Evolutionary conservation across 1,140 invertebrate species (phyloP).

Genomic region (Andrena cerasifolii): DNA sequence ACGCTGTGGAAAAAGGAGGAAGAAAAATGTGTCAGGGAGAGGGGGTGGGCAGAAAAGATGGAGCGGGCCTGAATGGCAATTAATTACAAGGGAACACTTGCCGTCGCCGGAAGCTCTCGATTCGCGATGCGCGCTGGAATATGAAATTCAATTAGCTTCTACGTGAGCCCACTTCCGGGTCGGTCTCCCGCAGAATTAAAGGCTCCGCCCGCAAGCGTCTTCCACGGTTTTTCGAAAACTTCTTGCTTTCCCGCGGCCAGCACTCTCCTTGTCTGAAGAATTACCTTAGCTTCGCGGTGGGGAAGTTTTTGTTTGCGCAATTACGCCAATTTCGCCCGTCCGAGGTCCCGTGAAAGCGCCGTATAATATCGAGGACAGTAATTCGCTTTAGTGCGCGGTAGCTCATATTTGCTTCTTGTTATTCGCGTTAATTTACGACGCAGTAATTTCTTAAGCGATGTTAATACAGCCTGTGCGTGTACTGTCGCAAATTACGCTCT

Average conservation of each 20-base stretch:
- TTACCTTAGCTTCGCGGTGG: neutral
- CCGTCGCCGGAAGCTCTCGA: conserved; percentile 36
- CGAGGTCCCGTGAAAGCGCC: neutral
- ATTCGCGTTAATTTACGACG: neutral
- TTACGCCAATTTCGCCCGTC: neutral
- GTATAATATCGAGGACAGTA: neutral
- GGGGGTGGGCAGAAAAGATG: neutral
- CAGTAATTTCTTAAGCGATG: neutral
- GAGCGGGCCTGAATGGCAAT: conserved; percentile 50
- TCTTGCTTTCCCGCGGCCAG: neutral
- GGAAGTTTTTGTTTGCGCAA: neutral
- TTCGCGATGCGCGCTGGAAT: conserved; percentile 47
- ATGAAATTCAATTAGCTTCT: conserved; percentile 59
- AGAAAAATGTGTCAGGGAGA: neutral
- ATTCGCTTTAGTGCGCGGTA: neutral
- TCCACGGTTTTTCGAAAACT: conserved; percentile 28
- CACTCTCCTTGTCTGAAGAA: neutral
- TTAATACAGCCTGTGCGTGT: neutral
- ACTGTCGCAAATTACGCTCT: neutral
- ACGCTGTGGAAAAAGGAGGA: neutral
- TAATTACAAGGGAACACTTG: conserved; percentile 47
- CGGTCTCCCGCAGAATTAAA: conserved; percentile 24
- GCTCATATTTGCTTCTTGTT: neutral
- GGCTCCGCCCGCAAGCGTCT: neutral
- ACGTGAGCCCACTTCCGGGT: conserved; percentile 23